Conservation (phyloP, 2,888 invertebrate genomes). For the Tetheella fluctuosa region DNA sequence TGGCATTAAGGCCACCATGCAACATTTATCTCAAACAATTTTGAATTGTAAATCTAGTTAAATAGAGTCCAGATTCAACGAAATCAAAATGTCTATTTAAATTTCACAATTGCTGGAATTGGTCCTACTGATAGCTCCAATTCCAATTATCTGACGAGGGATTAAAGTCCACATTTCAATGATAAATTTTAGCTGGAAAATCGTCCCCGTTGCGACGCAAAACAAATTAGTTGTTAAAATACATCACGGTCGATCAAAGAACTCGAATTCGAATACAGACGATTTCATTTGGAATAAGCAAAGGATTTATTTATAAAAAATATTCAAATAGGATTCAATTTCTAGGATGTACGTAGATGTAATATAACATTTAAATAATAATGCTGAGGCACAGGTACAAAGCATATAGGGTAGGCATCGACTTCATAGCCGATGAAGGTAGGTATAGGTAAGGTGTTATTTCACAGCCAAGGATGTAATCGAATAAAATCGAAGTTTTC, state of each 20-base stretch:
- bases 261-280: constrained; percentile 2
- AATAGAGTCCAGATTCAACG: background rate
- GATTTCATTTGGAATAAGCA: background rate
- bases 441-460: too few species aligned
- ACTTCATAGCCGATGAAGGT: too few species aligned
- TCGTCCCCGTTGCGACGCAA: constrained; percentile 22
- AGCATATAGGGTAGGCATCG: too few species aligned
- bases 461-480: too few species aligned
- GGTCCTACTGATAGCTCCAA: background rate
- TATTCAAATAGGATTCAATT: background rate
- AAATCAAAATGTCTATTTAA: background rate
- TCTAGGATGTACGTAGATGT: too few species aligned
- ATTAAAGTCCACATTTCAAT: constrained; percentile 23
- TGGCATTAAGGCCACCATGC: background rate
- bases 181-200: constrained; percentile 18
- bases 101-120: background rate
- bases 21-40: background rate
- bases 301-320: background rate
- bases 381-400: too few species aligned
- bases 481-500: too few species aligned
- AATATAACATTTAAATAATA: too few species aligned
- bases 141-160: constrained; percentile 13
- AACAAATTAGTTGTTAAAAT: constrained; percentile 35
- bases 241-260: constrained; percentile 25
- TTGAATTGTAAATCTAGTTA: background rate